Percentiles rank a stretch among this genome's conserved stretches.
Evolutionary conservation across 2,113 vertebrate species (phyloP).

Genomic region (Menidia beryllina): DNA sequence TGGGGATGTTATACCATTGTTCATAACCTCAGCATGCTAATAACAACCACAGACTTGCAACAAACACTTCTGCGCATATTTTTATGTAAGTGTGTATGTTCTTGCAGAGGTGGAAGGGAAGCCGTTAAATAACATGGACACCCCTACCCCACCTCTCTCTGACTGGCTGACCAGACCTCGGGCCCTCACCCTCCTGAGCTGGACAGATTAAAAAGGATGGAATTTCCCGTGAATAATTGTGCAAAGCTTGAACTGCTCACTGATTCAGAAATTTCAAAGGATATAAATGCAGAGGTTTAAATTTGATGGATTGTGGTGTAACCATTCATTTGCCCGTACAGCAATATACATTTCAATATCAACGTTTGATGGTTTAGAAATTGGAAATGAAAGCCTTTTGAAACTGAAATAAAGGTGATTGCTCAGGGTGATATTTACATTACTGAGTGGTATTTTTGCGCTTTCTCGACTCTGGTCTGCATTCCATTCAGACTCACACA

Average conservation of each 20-base stretch:
- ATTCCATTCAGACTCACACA: conserved; percentile 47
- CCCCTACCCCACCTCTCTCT: conserved; percentile 16
- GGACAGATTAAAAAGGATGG: conserved; percentile 44
- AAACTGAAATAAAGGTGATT: neutral
- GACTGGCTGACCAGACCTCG: conserved; percentile 41
- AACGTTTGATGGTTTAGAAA: neutral
- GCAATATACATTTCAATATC: fast-evolving
- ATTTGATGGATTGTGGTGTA: neutral
- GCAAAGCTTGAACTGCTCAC: neutral
- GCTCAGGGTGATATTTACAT: conserved; percentile 34
- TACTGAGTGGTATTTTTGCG: conserved; percentile 25
- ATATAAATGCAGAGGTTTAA: neutral
- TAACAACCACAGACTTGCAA: conserved; percentile 37
- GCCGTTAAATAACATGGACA: conserved; percentile 32
- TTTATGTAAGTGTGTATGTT: conserved; percentile 10
- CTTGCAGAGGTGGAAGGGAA: neutral
- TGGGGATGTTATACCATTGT: conserved; percentile 16
- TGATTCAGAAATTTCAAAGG: neutral
- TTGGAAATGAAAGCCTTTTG: neutral
- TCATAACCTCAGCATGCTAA: conserved; percentile 46
- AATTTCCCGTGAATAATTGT: neutral
- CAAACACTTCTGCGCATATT: neutral
- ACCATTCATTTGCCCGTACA: neutral
- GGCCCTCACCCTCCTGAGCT: conserved; percentile 4
- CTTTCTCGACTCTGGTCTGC: conserved; percentile 22